These are phyloP conservation scores for Cynopterus brachyotis DNA, from an alignment of 2,113 vertebrate genomes.

Conservation along the genomic window DNA sequence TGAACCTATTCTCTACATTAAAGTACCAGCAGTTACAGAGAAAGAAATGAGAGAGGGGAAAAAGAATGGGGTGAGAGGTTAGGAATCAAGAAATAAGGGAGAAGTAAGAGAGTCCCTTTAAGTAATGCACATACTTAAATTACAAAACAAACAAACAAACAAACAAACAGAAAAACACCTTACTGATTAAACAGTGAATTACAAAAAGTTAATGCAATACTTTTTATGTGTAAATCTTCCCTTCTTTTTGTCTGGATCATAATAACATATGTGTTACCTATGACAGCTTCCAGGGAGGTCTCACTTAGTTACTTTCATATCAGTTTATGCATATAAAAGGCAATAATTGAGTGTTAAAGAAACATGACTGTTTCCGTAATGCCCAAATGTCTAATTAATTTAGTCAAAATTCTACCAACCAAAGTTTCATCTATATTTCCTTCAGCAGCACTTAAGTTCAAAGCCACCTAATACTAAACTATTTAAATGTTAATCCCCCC, in stretches of 20 bases:
- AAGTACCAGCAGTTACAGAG: constrained; percentile 46
- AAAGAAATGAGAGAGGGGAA: not conserved
- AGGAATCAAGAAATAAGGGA: not conserved
- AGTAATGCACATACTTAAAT: not conserved
- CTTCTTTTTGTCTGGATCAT: not conserved
- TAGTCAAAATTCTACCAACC: not conserved
- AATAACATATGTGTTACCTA: not conserved
- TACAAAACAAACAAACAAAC: not conserved
- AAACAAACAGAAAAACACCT: too few relatives aligned
- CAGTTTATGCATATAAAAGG: not conserved
- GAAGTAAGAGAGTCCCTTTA: not conserved
- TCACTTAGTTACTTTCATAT: constrained; percentile 7
- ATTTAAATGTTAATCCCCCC: not conserved
- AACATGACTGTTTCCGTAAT: constrained; percentile 36
- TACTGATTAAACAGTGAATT: not conserved
- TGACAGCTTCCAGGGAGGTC: not conserved
- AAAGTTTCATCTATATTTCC: not conserved
- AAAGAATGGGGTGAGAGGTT: not conserved
- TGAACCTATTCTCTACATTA: constrained; percentile 66
- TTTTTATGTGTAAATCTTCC: not conserved
- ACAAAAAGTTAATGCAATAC: not conserved
- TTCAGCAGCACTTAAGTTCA: not conserved
- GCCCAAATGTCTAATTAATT: constrained; percentile 1
- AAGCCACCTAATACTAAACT: not conserved
- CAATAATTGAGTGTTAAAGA: not conserved